Evolutionary conservation across 2,797 vertebrate species (phyloP), one percentile per base, ranked within the genome.

Genomic region (Pygocentrus nattereri): DNA sequence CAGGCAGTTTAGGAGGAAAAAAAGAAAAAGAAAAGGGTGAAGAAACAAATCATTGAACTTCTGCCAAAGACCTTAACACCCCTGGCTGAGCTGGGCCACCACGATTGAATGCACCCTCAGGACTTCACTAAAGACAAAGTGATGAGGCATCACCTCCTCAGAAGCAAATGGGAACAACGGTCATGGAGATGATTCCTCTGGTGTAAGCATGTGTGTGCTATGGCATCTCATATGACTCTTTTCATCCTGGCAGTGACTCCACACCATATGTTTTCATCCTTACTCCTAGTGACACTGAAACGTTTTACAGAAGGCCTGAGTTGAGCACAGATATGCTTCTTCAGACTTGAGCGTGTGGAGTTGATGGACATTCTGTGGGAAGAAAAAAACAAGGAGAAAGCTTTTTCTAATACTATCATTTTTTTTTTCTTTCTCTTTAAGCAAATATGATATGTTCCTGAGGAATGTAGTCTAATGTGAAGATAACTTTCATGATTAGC

Each of bases 231-330:
- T 44, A 31, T 38, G 30, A 65, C 16, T 21, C 31, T 65, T 38
- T 19, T 38, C 18, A 65, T 73, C 10, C 84, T 87, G 87, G 90
- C 92, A 94, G 92, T 88, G 21, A 34, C 52, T 23, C 47, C 23
- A 56, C 47, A 74, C 27, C 44, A 34, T 30, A 79, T n/a, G 16
- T 5, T 62, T 50, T 73, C 3, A 44, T 65, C 25, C 31, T 21
- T 54, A 44, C 59, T 44, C 41, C 10, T 44, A 44, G 41, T 44
- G 10, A 44, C 1, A 56, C 38, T 56, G 56, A 69, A 69, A 13
- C 15, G 50, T n/a, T 47, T 78, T 19, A n/a, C 23, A 58, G 41
- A 2, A 11, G 62, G 16, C 31, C 31, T 64, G 27, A 18, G 34
- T 27, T 31, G 61, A 64, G 27, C 61, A 31, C 27, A 31, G 27